These are phyloP conservation scores for Limnephilus auricula DNA, from an alignment of 2,888 invertebrate genomes.

Conservation along the genomic window DNA sequence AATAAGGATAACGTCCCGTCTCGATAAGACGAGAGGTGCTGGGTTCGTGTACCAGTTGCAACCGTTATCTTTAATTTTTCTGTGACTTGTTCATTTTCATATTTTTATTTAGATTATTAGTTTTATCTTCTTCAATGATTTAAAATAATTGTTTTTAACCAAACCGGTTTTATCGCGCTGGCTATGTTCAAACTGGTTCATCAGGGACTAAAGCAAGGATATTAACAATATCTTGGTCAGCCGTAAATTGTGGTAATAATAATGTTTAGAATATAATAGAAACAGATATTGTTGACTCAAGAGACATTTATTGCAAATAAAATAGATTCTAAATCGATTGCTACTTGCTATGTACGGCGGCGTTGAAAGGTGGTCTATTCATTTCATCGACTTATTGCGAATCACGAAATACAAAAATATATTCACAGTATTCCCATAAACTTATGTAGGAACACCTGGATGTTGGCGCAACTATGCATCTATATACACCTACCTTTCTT, in stretches of 20 bases:
- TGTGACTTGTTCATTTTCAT: no score
- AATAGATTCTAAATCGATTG: background rate
- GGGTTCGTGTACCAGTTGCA: no score
- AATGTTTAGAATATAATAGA: background rate
- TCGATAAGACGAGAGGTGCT: no score
- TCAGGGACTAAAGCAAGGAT: background rate
- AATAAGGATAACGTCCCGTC: no score
- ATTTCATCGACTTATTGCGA: background rate
- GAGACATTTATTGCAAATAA: background rate
- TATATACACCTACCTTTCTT: no score
- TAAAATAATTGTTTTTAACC: background rate
- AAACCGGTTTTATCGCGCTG: background rate
- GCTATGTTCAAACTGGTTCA: background rate
- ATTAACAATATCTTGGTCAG: background rate
- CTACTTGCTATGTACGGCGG: background rate
- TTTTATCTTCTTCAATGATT: no score
- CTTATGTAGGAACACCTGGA: no score
- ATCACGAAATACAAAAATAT: background rate
- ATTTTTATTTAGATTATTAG: no score
- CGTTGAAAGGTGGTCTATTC: background rate
- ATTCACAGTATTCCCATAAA: no score
- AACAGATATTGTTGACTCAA: background rate
- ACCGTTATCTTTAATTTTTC: no score
- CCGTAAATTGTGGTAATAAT: background rate
- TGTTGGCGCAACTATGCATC: no score